These are phyloP conservation scores for Uria aalge DNA, from an alignment of 2,113 vertebrate genomes.

Conservation along the genomic window DNA sequence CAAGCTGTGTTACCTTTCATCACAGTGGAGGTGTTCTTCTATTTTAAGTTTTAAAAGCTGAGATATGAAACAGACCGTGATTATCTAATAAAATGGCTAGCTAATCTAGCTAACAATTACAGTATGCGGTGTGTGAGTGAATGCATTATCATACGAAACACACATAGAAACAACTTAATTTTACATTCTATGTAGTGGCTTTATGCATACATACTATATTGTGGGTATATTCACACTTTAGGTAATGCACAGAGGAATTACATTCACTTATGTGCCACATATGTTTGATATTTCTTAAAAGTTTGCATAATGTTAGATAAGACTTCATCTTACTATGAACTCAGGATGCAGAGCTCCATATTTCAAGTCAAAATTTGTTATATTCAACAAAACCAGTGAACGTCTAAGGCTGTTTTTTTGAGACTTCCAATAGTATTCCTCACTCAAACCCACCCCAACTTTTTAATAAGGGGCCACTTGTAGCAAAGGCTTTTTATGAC, in stretches of 20 bases:
- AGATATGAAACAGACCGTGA: not conserved
- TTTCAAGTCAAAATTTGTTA: not conserved
- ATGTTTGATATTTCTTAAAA: not conserved
- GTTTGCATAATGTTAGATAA: not conserved
- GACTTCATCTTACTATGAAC: not conserved
- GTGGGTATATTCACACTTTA: not conserved
- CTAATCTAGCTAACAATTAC: not conserved
- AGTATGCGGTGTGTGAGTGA: not conserved
- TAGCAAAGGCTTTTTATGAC: not conserved
- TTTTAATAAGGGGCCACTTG: not conserved
- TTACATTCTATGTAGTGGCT: not conserved
- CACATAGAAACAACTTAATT: not conserved
- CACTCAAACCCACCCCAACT: fast-evolving
- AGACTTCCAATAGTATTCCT: fast-evolving
- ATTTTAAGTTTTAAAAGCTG: not conserved
- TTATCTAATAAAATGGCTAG: not conserved
- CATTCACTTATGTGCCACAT: not conserved
- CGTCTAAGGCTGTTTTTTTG: not conserved
- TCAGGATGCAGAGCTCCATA: not conserved
- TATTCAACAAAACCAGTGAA: not conserved
- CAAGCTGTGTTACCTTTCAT: constrained; percentile 1
- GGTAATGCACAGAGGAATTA: fast-evolving
- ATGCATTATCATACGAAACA: not conserved
- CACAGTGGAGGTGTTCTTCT: not conserved
- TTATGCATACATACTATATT: not conserved